These are phyloP conservation scores for Dryobates pubescens DNA, from an alignment of 2,797 vertebrate genomes.

Conservation along the genomic window DNA sequence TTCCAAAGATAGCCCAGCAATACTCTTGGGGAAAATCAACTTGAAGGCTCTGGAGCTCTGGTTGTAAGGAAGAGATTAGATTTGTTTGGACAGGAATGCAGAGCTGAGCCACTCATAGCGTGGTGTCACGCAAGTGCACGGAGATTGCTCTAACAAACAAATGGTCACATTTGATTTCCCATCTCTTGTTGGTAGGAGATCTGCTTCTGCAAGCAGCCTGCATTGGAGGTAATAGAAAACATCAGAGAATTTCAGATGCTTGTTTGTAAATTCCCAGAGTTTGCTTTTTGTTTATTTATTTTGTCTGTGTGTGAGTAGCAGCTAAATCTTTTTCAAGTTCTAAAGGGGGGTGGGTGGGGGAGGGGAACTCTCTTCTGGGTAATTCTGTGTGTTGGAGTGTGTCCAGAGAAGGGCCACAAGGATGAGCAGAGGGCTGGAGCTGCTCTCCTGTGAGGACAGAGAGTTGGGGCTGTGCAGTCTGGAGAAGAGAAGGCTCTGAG, in stretches of 20 bases:
- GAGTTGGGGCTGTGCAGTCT: too few species aligned
- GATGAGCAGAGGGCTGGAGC: too few species aligned
- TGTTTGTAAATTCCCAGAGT: not conserved
- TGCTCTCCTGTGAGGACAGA: too few species aligned
- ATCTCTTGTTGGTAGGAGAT: not conserved
- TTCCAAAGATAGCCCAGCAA: constrained; percentile 53
- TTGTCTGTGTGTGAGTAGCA: not conserved
- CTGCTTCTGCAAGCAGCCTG: not conserved
- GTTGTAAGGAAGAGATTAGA: constrained; percentile 59
- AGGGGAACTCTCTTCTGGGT: not conserved
- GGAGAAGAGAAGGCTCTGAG: too few species aligned
- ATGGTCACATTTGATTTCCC: not conserved
- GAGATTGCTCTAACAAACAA: constrained; percentile 39
- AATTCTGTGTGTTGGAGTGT: not conserved
- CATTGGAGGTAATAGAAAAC: not conserved
- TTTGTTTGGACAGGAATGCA: constrained; percentile 60
- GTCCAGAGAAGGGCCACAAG: too few species aligned
- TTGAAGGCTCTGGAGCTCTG: constrained; percentile 11
- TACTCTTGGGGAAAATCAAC: constrained; percentile 59
- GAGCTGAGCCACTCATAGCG: not conserved
- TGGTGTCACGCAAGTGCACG: constrained; percentile 44
- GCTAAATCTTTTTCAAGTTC: not conserved
- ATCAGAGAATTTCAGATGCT: not conserved
- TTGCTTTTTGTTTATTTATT: not conserved
- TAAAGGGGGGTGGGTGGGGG: too few species aligned